phyloP scores from a whole-genome alignment of 2,797 vertebrate species.

The Danio aesculapii region DNA sequence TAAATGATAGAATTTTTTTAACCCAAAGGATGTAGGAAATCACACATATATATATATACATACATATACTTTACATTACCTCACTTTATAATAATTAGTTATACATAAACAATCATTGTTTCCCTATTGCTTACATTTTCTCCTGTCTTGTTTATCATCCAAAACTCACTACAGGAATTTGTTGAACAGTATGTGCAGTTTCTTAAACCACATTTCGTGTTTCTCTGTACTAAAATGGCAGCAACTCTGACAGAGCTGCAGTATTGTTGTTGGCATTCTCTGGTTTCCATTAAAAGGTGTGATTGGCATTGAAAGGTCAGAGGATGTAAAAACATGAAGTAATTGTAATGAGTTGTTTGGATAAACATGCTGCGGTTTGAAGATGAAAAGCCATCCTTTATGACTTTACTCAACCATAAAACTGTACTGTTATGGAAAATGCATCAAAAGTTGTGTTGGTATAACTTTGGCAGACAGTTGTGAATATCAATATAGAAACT shows the following conservation, averaged over 20 bases:
- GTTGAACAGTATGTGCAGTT: background rate
- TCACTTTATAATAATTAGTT: background rate
- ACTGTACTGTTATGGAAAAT: background rate
- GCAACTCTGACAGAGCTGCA: background rate
- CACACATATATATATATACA: too few relatives aligned
- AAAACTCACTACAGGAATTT: background rate
- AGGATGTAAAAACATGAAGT: background rate
- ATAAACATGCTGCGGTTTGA: background rate
- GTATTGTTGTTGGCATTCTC: background rate
- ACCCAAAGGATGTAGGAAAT: too few relatives aligned
- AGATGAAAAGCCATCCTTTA: background rate
- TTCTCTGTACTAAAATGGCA: background rate
- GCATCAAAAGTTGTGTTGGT: background rate
- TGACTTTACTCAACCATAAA: background rate
- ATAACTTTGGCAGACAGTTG: background rate
- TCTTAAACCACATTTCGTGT: background rate
- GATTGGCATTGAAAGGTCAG: background rate
- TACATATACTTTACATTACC: conserved; percentile 7
- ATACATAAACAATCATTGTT: background rate
- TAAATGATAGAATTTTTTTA: too few relatives aligned
- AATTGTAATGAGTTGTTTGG: conserved; percentile 1
- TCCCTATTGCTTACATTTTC: background rate
- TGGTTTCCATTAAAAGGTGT: background rate
- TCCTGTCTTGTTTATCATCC: background rate
- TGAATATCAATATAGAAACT: background rate